Percentiles rank a stretch among this genome's conserved stretches.
These are phyloP conservation scores for Drosophila rufa DNA, from an alignment of 1,140 invertebrate genomes.

Conservation along the genomic window DNA sequence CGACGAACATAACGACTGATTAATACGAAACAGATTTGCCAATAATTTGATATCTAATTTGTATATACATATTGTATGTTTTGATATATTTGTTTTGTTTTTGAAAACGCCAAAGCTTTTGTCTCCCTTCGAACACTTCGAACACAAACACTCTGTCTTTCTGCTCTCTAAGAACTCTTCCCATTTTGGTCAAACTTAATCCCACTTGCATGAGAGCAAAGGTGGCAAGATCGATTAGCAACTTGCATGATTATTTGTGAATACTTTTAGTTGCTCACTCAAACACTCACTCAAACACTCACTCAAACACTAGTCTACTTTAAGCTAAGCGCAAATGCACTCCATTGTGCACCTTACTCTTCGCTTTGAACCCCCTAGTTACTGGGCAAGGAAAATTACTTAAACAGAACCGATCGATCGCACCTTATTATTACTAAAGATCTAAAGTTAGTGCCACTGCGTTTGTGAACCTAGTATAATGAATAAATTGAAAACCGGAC, in stretches of 20 bases:
- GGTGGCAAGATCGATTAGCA: constrained; percentile 39
- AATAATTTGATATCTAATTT: constrained; percentile 75
- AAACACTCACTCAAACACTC: constrained; percentile 43
- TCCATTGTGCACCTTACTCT: constrained; percentile 36
- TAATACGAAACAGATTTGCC: constrained; percentile 54
- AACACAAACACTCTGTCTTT: constrained; percentile 19
- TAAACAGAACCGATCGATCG: constrained; percentile 48
- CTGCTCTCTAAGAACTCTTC: constrained; percentile 44
- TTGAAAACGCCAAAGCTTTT: constrained; percentile 50
- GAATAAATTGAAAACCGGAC: constrained; percentile 63
- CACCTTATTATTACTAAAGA: constrained; percentile 56
- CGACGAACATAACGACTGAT: constrained; percentile 70
- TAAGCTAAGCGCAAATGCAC: constrained; percentile 58
- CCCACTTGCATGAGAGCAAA: constrained; percentile 60
- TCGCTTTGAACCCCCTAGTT: constrained; percentile 25
- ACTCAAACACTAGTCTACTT: constrained; percentile 63
- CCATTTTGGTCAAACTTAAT: constrained; percentile 38
- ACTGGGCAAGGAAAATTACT: constrained; percentile 15
- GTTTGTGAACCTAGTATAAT: constrained; percentile 73
- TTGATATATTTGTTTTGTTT: constrained; percentile 63
- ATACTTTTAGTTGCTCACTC: constrained; percentile 64
- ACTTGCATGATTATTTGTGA: constrained; percentile 56
- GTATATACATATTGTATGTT: constrained; percentile 67
- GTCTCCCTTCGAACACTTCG: constrained; percentile 15
- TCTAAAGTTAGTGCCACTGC: constrained; percentile 73